Conservation (phyloP, 1,140 invertebrate species). For the Zaprionus camerounensis region DNA sequence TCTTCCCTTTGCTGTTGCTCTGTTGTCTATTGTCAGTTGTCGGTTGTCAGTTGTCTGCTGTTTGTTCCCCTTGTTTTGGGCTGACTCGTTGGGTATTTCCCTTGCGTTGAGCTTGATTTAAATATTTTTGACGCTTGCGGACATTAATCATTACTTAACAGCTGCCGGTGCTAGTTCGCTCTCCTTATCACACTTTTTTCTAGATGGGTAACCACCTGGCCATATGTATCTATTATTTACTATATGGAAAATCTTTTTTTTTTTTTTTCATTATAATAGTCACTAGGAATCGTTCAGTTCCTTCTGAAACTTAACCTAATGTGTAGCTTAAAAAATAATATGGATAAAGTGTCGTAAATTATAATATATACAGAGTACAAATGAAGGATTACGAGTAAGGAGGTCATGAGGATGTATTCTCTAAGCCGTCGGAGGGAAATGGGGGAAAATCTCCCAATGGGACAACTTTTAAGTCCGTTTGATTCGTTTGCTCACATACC, state of each 20-base stretch:
- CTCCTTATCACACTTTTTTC: background rate
- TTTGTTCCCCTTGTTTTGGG: conserved; percentile 24
- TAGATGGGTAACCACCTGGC: background rate
- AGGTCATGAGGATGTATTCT: no score
- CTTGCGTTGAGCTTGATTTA: conserved; percentile 70
- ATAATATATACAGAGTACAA: no score
- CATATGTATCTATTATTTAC: background rate
- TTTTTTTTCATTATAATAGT: no score
- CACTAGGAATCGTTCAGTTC: no score
- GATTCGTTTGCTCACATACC: no score
- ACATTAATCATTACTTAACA: conserved; percentile 76
- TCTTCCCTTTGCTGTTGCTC: conserved; percentile 11
- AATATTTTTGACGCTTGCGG: conserved; percentile 81
- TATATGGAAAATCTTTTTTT: background rate
- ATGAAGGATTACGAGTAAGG: no score
- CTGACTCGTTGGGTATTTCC: conserved; percentile 39
- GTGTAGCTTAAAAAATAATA: no score
- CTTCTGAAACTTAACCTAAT: no score
- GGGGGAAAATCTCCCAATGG: no score
- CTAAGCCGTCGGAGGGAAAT: no score
- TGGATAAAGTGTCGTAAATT: no score
- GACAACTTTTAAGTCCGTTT: no score
- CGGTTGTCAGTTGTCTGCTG: conserved; percentile 31
- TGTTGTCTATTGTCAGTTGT: conserved; percentile 49
- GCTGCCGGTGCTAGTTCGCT: conserved; percentile 51